Evolutionary conservation across 2,888 invertebrate genomes (phyloP).

Genomic region (Agriopis leucophaearia): DNA sequence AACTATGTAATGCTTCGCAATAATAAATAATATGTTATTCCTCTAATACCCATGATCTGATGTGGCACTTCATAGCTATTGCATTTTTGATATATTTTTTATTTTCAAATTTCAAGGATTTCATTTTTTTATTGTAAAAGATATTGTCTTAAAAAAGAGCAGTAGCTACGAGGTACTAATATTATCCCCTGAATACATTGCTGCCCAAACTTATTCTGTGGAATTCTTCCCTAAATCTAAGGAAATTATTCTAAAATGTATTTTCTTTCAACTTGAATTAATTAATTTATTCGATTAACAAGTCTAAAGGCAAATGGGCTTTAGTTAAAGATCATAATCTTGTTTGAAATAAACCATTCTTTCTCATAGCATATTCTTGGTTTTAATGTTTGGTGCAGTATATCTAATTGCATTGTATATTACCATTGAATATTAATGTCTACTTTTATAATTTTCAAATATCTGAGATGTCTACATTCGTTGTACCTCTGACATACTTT

Average conservation of each 20-base stretch:
- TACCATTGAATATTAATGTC: conserved; percentile 77
- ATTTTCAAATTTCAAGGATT: background rate
- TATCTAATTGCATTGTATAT: conserved; percentile 85
- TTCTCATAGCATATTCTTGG: conserved; percentile 80
- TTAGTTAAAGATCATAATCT: conserved; percentile 73
- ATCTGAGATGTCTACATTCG: conserved; percentile 61
- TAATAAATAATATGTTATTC: conserved; percentile 35
- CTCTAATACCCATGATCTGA: conserved; percentile 18
- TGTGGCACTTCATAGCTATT: conserved; percentile 45
- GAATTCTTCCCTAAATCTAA: conserved; percentile 47
- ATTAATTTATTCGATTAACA: conserved; percentile 70
- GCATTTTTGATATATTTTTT: conserved; percentile 20
- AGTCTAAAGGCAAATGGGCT: conserved; percentile 80
- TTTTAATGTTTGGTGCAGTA: conserved; percentile 85
- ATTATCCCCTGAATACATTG: conserved; percentile 47
- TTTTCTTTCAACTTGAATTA: conserved; percentile 62
- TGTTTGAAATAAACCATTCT: conserved; percentile 71
- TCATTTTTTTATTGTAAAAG: conserved; percentile 1
- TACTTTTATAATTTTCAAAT: conserved; percentile 68
- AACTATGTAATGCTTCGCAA: background rate
- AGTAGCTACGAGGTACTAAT: conserved; percentile 57
- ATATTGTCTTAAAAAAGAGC: conserved; percentile 10
- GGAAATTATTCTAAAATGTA: conserved; percentile 51
- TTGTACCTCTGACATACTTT: conserved; percentile 71
- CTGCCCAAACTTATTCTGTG: conserved; percentile 64